phyloP scores from a whole-genome alignment of 2,888 invertebrate species.

The Ecdyonurus torrentis region DNA sequence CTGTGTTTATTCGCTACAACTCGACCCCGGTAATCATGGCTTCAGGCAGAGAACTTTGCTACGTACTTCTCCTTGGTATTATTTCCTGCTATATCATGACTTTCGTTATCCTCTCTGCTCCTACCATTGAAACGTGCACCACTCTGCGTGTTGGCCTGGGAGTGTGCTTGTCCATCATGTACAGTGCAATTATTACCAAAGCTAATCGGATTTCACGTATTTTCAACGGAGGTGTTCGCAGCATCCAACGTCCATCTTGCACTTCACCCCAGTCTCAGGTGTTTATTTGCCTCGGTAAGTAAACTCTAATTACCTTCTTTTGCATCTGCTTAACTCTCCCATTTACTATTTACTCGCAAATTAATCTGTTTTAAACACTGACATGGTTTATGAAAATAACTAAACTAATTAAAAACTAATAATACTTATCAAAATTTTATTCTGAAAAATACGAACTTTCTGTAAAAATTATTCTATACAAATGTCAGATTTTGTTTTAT shows the following conservation, averaged over 20 bases:
- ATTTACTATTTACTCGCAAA: too few species aligned
- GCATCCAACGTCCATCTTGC: constrained; percentile 52
- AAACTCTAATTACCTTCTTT: too few species aligned
- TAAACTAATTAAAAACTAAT: too few species aligned
- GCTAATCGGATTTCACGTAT: constrained; percentile 58
- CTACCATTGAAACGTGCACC: constrained; percentile 45
- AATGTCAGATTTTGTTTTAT: too few species aligned
- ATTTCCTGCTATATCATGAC: constrained; percentile 52
- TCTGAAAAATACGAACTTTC: too few species aligned
- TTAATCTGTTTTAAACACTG: too few species aligned
- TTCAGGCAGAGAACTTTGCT: constrained; percentile 59
- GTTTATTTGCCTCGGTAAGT: constrained; percentile 44
- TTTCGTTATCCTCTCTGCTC: constrained; percentile 49
- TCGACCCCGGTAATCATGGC: constrained; percentile 60
- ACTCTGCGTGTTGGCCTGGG: constrained; percentile 49
- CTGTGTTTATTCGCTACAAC: constrained; percentile 40
- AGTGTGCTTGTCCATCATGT: constrained; percentile 52
- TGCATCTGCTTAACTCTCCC: too few species aligned
- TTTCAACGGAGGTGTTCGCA: constrained; percentile 51
- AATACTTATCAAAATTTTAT: too few species aligned
- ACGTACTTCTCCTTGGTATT: constrained; percentile 53
- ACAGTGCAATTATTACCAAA: constrained; percentile 57
- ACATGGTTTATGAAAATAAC: too few species aligned
- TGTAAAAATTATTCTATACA: too few species aligned
- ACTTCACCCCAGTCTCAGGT: constrained; percentile 61